Evolutionary conservation across 2,888 invertebrate genomes (phyloP), one percentile per base, ranked within the genome.

Genomic region (Achlya flavicornis): DNA sequence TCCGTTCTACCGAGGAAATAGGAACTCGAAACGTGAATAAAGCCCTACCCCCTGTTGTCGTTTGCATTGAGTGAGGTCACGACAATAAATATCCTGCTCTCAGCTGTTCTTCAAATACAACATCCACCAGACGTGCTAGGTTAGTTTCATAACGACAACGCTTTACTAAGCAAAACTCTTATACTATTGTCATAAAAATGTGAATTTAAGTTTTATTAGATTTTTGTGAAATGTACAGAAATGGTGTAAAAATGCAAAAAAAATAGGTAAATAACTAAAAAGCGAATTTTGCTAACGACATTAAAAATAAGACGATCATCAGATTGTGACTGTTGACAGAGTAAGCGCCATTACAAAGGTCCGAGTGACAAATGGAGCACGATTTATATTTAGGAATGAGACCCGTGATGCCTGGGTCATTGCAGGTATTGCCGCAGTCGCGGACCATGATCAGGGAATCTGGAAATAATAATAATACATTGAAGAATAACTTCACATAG

Each of bases 311-410:
- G 10, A 81, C 67, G 48, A 83, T 64, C 46, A 79, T 64, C 4
- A 82, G 53, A 63, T 71, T 78, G 46, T 78, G 70, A 11, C 70
- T 70, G 62, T 75, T 80, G 60, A 82, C 70, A 4, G 81, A 70
- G 64, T 74, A 73, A 46, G 88, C 87, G 10, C 83, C 71, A 71
- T 90, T 92, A 71, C 92, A 92, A 57, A 88, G 77, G 69, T 92
- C 90, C 0, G 71, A 64, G 63, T 88, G 79, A 66, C 92, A 92
- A 62, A 89, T 75, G 2, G 83, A 79, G 70, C 92, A 92, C 0
- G 83, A 76, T 60, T 80, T 81, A 71, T 86, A 85, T 57, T 70
- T 77, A 3, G 82, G 78, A 46, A 68, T 68, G 3, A 84, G 61
- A n/a, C 78, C 79, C 5, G 68, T 62, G 7, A 73, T 59, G 14